Base-by-base conservation (phyloP, 2,113 vertebrate species). In the Otus sunia region DNA sequence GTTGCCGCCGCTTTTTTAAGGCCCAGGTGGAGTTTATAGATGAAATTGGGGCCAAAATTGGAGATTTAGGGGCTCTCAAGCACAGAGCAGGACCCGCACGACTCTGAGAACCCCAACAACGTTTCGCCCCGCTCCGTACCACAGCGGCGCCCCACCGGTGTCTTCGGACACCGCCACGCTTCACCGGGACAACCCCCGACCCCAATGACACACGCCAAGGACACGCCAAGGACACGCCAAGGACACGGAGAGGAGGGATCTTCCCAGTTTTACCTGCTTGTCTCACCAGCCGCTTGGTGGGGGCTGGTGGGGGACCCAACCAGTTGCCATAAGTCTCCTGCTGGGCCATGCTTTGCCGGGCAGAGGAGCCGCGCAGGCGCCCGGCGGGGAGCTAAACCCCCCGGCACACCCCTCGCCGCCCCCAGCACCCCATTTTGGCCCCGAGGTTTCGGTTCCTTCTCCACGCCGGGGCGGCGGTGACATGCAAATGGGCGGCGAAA, bases 31-130 rank as follows among this genome's bases (percentile, higher is more conserved):
- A 30, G 29, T 45, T 47, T 9, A 5, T 6, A 17, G 11, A 11
- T 14, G 17, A 62, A 90, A 77, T 4, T 4, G 39, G 30, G 56
- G 11, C 11, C 11, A 50, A 71, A 49, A 3, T 2, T 6, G 21
- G 41, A 41, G 80, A 9, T 56, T 55, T 49, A 4, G 39, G 41
- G 39, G 1, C 1, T 62, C 8, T 10, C 5, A 10, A 21, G 37
- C 2, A 1, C 8, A 9, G 3, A 43, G 2, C 2, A 1, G 23
- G 8, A 26, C 32, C 58, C 5, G 1, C 19, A 0, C 6, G 15
- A 9, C 19, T 10, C 49, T 0, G 3, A 19, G 30, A 8, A 0
- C 7, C 39, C n/a, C 37, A 2, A 12, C 21, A 5, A 6, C 1
- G 3, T 45, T 45, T 34, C 1, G 1, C 45, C 47, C 23, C 0